A percentile compares a stretch with the other conserved stretches of the same genome.
Evolutionary conservation across 2,797 vertebrate species (phyloP).

Genomic region (Etheostoma perlongum): DNA sequence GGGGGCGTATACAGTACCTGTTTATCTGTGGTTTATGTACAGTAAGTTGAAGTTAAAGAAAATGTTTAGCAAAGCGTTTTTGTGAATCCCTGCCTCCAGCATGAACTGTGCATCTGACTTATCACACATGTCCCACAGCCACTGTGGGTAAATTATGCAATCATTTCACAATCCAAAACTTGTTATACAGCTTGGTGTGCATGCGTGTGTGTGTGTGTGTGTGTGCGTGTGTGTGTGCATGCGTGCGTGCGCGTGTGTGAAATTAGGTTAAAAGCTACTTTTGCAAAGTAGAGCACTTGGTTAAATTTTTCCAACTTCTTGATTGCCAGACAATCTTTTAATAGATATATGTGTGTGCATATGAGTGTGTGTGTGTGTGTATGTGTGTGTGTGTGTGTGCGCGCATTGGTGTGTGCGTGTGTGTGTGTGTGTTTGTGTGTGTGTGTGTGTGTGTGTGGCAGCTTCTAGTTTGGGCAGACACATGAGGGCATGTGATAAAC

Average conservation of each 20-base stretch:
- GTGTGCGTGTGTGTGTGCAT: background rate
- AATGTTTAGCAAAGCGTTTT: background rate
- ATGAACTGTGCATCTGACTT: conserved; percentile 8
- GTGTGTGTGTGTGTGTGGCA: conserved; percentile 24
- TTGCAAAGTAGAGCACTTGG: conserved; percentile 67
- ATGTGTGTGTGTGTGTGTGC: conserved; percentile 3
- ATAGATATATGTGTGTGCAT: conserved; percentile 23
- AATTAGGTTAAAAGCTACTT: conserved; percentile 71
- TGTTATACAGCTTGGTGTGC: background rate
- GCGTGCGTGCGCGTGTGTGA: conserved; percentile 19
- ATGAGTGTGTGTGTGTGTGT: conserved; percentile 11
- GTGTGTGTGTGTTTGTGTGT: conserved; percentile 10
- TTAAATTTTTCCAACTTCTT: conserved; percentile 59
- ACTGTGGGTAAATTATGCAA: conserved; percentile 29
- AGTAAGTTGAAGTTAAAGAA: background rate
- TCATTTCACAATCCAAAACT: background rate
- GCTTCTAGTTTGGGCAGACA: conserved; percentile 45
- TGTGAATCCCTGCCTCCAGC: background rate
- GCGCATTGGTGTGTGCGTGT: background rate
- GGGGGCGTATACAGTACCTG: background rate
- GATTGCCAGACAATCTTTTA: conserved; percentile 50
- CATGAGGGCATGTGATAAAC: conserved; percentile 31
- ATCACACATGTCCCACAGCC: conserved; percentile 11
- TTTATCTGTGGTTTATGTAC: conserved; percentile 2
- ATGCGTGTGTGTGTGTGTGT: conserved; percentile 2